phyloP scores from a whole-genome alignment of 2,113 vertebrate species.

The Thunnus thynnus region DNA sequence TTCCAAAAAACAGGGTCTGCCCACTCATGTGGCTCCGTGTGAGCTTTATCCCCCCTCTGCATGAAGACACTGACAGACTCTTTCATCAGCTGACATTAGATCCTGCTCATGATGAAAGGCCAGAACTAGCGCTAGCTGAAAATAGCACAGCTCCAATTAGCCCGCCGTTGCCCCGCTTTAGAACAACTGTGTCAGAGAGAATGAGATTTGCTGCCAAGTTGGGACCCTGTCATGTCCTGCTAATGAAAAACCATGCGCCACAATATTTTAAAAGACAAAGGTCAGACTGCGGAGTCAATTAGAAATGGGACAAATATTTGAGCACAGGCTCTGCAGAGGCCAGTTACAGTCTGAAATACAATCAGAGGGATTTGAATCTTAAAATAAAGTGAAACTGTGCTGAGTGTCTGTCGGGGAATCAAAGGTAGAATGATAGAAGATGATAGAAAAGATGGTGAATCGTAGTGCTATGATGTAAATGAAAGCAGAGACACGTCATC shows the following conservation, averaged over 20 bases:
- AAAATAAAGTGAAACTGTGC: background rate
- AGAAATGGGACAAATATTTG: background rate
- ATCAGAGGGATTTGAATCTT: background rate
- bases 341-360: background rate
- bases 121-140: conserved; percentile 61
- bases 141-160: conserved; percentile 80
- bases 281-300: conserved; percentile 13
- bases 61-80: conserved; percentile 42
- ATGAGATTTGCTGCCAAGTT: conserved; percentile 46
- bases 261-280: background rate
- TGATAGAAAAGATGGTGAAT: too few relatives aligned
- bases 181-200: conserved; percentile 56
- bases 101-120: conserved; percentile 59
- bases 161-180: conserved; percentile 48
- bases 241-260: conserved; percentile 22
- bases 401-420: background rate
- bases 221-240: conserved; percentile 24
- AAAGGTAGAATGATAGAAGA: too few relatives aligned
- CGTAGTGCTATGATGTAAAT: too few relatives aligned
- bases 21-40: conserved; percentile 22
- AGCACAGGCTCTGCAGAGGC: background rate
- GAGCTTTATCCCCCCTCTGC: conserved; percentile 21
- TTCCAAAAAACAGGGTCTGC: conserved; percentile 22
- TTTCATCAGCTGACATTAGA: conserved; percentile 67
- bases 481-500: too few relatives aligned